These are phyloP conservation scores for Melanotaenia maccullochi DNA, from an alignment of 2,797 vertebrate species.

Conservation along the genomic window DNA sequence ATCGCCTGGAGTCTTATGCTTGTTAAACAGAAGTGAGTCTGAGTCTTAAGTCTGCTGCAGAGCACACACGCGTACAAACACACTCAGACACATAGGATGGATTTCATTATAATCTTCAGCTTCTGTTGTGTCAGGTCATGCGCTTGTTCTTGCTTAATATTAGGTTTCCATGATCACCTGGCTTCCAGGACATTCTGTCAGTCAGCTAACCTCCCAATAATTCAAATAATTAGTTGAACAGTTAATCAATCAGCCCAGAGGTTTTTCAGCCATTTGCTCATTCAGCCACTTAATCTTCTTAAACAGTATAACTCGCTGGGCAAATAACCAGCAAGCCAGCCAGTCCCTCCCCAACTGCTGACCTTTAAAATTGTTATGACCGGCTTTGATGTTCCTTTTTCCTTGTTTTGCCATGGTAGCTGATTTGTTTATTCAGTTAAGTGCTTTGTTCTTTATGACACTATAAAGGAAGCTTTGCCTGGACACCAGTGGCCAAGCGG, in stretches of 20 bases:
- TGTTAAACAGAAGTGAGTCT: constrained; percentile 78
- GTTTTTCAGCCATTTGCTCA: constrained; percentile 1
- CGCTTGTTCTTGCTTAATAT: constrained; percentile 5
- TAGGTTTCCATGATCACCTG: background rate
- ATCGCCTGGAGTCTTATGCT: constrained; percentile 74
- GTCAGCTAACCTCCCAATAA: background rate
- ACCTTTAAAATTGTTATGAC: constrained; percentile 59
- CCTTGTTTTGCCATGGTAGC: constrained; percentile 50
- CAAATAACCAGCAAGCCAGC: constrained; percentile 21
- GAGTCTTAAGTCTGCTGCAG: constrained; percentile 49
- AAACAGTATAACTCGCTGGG: constrained; percentile 2
- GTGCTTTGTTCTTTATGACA: constrained; percentile 71
- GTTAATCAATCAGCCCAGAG: constrained; percentile 10
- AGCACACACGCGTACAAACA: background rate
- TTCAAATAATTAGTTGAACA: constrained; percentile 17
- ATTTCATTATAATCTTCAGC: constrained; percentile 17
- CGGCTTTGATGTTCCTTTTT: constrained; percentile 68
- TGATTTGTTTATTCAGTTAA: constrained; percentile 72
- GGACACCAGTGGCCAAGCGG: constrained; percentile 20
- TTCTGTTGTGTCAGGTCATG: constrained; percentile 1
- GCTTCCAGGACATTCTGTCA: background rate
- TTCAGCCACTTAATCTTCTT: background rate
- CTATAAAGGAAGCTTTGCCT: constrained; percentile 55
- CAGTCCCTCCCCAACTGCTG: constrained; percentile 31
- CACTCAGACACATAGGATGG: constrained; percentile 2